phyloP scores from a whole-genome alignment of 2,888 invertebrate species.

The Leptinotarsa tumamoca region DNA sequence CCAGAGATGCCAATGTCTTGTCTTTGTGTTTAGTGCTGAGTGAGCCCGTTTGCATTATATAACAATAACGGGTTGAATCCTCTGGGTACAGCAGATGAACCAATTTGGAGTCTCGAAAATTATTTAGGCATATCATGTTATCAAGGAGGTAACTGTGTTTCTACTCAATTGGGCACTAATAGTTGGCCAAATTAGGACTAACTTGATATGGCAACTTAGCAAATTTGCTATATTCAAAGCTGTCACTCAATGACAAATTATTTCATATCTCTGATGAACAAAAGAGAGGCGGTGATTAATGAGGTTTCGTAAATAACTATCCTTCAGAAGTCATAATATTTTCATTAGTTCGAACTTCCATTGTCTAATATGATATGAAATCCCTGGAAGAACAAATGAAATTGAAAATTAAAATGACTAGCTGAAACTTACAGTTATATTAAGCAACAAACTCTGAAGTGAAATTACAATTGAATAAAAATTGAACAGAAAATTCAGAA shows the following conservation, averaged over 20 bases:
- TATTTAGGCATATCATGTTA: constrained; percentile 34
- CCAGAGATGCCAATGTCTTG: constrained; percentile 1
- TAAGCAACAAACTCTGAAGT: too few relatives aligned
- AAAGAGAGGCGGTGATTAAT: background rate
- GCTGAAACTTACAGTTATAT: too few relatives aligned
- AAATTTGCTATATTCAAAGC: constrained; percentile 27
- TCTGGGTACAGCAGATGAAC: constrained; percentile 24
- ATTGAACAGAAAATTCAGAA: too few relatives aligned
- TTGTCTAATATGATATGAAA: too few relatives aligned
- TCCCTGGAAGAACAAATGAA: too few relatives aligned
- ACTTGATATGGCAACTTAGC: constrained; percentile 28
- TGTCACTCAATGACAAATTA: constrained; percentile 19
- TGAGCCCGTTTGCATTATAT: constrained; percentile 12
- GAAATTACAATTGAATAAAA: too few relatives aligned
- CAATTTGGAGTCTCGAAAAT: constrained; percentile 32
- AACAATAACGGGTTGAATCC: constrained; percentile 32
- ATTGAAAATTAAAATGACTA: too few relatives aligned
- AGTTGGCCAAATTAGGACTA: constrained; percentile 26
- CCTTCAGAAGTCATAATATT: background rate
- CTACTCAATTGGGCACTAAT: constrained; percentile 25
- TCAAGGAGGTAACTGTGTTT: constrained; percentile 31
- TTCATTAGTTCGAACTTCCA: background rate
- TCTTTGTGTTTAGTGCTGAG: constrained; percentile 3
- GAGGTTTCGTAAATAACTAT: too few relatives aligned
- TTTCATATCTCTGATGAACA: constrained; percentile 13